phyloP scores from a whole-genome alignment of 2,888 invertebrate genomes.

The Drosophila bunnanda region DNA sequence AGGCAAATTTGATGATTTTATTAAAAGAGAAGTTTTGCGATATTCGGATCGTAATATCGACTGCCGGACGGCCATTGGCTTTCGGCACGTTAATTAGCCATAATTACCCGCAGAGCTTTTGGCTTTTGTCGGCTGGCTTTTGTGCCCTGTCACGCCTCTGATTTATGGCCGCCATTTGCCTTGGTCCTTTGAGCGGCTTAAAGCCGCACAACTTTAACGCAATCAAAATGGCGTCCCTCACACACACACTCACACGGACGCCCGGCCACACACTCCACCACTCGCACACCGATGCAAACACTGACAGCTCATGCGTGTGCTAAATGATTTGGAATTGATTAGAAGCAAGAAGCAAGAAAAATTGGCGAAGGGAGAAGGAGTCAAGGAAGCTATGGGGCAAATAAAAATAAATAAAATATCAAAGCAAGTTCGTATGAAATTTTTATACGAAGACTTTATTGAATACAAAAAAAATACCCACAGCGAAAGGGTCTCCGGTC shows the following conservation, averaged over 20 bases:
- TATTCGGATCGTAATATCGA: conserved; percentile 50
- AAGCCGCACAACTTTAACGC: conserved; percentile 66
- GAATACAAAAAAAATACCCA: conserved; percentile 18
- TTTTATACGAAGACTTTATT: conserved; percentile 70
- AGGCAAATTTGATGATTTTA: conserved; percentile 77
- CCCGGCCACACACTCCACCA: not conserved
- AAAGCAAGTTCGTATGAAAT: conserved; percentile 71
- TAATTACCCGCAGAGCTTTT: conserved; percentile 76
- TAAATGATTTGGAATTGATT: conserved; percentile 78
- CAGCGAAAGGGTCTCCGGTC: conserved; percentile 32
- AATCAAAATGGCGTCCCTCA: conserved; percentile 57
- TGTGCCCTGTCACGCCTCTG: conserved; percentile 76
- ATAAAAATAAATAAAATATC: conserved; percentile 79
- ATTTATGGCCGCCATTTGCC: conserved; percentile 64
- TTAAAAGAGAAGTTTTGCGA: conserved; percentile 59
- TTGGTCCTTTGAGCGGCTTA: conserved; percentile 56
- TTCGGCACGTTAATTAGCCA: conserved; percentile 72
- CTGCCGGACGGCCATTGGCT: conserved; percentile 12
- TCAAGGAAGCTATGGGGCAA: conserved; percentile 40
- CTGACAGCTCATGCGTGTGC: conserved; percentile 75
- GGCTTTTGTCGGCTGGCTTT: conserved; percentile 73
- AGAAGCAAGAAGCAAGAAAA: conserved; percentile 53
- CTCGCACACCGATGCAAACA: conserved; percentile 19
- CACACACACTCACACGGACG: conserved; percentile 14
- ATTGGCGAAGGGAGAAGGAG: not conserved